Conservation (phyloP, 2,888 invertebrate species). For the Lasioglossum morio region DNA sequence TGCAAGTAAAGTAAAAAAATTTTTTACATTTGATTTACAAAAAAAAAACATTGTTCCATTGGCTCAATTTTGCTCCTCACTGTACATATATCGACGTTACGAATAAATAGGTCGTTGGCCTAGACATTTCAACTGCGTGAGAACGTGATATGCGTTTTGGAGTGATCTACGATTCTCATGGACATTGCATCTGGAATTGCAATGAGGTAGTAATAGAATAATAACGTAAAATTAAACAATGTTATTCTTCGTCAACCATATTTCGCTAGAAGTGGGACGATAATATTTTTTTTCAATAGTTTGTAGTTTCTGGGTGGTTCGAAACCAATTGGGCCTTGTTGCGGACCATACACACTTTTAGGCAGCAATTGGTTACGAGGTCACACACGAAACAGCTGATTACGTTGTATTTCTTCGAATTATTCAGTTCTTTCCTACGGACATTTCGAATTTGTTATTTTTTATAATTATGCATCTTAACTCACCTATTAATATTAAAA, state of each 20-base stretch:
- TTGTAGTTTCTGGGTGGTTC: not conserved
- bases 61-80: not conserved
- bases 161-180: not conserved
- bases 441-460: not conserved
- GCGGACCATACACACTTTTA: not conserved
- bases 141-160: slow-evolving; percentile 7
- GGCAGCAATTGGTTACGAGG: not conserved
- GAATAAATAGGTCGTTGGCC: not conserved
- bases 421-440: not conserved
- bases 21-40: too few species aligned
- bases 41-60: not conserved
- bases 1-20: too few species aligned
- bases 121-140: slow-evolving; percentile 10
- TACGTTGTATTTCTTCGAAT: slow-evolving; percentile 2
- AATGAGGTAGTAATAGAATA: not conserved
- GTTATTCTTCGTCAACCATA: not conserved
- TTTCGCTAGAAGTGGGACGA: not conserved
- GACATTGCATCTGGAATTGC: not conserved
- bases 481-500: not conserved
- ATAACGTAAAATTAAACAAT: not conserved
- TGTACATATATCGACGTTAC: not conserved
- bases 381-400: not conserved
- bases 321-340: not conserved
- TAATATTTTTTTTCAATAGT: not conserved
- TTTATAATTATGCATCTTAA: not conserved